These are phyloP conservation scores for Yponomeuta evonymella DNA, from an alignment of 2,888 invertebrate species.

Conservation along the genomic window DNA sequence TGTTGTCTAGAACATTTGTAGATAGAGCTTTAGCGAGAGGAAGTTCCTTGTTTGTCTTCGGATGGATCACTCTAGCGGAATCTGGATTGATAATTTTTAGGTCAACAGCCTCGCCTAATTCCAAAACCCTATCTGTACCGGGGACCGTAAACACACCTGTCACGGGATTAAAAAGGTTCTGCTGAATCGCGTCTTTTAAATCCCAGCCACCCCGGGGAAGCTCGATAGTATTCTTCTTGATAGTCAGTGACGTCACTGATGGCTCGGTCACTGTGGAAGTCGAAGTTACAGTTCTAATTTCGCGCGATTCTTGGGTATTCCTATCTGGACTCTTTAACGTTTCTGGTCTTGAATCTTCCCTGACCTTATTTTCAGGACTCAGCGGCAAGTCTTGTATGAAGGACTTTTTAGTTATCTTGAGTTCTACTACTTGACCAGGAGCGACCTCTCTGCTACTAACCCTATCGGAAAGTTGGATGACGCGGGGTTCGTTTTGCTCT, in stretches of 20 bases:
- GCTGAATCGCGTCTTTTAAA: constrained; percentile 87
- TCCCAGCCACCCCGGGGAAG: constrained; percentile 90
- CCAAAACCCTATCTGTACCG: constrained; percentile 88
- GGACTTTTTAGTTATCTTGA: constrained; percentile 72
- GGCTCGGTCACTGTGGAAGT: constrained; percentile 63
- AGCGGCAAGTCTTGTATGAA: constrained; percentile 64
- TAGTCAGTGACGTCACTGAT: constrained; percentile 64
- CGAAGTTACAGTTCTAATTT: constrained; percentile 59
- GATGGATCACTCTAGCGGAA: constrained; percentile 89
- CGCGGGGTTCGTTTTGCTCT: constrained; percentile 69
- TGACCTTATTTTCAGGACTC: constrained; percentile 67
- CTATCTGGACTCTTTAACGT: constrained; percentile 77
- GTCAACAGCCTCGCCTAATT: constrained; percentile 91
- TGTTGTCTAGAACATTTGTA: constrained; percentile 84
- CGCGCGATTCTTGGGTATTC: constrained; percentile 42
- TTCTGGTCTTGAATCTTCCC: constrained; percentile 71
- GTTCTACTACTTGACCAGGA: constrained; percentile 68
- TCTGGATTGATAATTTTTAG: constrained; percentile 89
- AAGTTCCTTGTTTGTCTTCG: constrained; percentile 81
- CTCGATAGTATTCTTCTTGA: constrained; percentile 83
- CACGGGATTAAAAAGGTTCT: constrained; percentile 87
- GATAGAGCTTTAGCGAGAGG: constrained; percentile 84
- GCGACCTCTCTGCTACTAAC: constrained; percentile 53
- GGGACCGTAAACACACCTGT: constrained; percentile 91
- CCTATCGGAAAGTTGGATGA: constrained; percentile 58